Evolutionary conservation across 2,113 vertebrate species (phyloP), one percentile per base, ranked within the genome.

Genomic region (Phylloscopus whistleri): DNA sequence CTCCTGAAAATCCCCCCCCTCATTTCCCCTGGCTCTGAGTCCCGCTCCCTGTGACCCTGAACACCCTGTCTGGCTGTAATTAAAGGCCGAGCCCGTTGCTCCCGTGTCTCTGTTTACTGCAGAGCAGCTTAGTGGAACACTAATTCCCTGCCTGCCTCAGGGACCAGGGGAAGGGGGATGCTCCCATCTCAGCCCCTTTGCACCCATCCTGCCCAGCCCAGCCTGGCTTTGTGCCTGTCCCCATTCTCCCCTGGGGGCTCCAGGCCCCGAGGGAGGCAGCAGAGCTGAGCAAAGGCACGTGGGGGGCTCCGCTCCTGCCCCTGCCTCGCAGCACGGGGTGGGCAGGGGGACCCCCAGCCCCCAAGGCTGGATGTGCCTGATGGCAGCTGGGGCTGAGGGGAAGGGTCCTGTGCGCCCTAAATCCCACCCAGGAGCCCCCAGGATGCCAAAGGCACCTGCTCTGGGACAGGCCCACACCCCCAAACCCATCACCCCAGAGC

Each of bases 281-380:
- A 26, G 6, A 9, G 60, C 64, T 8, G 26, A 59, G 46, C 46
- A n/a, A n/a, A 70, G 5, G 19, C 1, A 0, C 26, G 7, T 7
- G 0, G 2, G 56, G 64, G 37, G 10, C 22, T 67, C 59, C 27
- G 1, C 4, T 6, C 52, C 64, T 46, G 58, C 10, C 16, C 35
- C 49, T 52, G n/a, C 10, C 23, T 2, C 2, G 35, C 49, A 73
- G 69, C 66, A 12, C 10, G 3, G 31, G 43, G 37, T 10, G 48
- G 16, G 56, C 10, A 10, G 5, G 43, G 66, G 35, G 5, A 31
- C 4, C 37, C 46, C 27, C 41, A 21, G 22, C 1, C 33, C 53
- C 27, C 74, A 22, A 4, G 48, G 48, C n/a, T 68, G 44, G 73
- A 39, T 11, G 16, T 7, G 27, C 31, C 66, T 23, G 30, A 8